A percentile compares a stretch with the other conserved stretches of the same genome.
phyloP scores from a whole-genome alignment of 1,140 invertebrate genomes.

The Armadillidium nasatum region DNA sequence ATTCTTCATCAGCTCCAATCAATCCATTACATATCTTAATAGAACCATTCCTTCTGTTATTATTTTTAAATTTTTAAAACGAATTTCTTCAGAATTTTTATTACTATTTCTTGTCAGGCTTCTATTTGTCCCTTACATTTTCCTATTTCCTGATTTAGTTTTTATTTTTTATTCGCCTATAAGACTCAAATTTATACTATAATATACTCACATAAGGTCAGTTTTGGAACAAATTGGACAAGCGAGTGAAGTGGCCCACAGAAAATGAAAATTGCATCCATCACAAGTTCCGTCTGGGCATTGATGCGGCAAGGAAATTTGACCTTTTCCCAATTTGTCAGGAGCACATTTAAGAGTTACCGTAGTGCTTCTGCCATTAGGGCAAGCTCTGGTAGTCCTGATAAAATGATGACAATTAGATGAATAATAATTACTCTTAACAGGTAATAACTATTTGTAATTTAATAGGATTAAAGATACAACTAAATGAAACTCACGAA shows the following conservation, averaged over 20 bases:
- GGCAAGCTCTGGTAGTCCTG: conserved; percentile 56
- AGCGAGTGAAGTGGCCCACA: conserved; percentile 54
- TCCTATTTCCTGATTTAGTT: not conserved
- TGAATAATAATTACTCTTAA: not conserved
- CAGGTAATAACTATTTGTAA: not conserved
- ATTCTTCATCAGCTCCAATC: no score
- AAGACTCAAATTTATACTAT: not conserved
- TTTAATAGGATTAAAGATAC: no score
- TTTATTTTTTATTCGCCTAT: not conserved
- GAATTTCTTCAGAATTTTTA: not conserved
- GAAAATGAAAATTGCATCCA: conserved; percentile 60
- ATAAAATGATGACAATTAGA: no score
- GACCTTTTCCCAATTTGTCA: conserved; percentile 49
- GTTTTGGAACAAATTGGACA: conserved; percentile 57
- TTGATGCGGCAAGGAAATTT: conserved; percentile 52
- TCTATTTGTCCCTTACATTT: not conserved
- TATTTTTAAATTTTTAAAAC: no score
- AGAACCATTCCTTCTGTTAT: no score
- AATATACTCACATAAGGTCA: conserved; percentile 49
- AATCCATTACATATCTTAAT: no score
- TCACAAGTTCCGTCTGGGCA: conserved; percentile 63
- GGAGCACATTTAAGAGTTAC: conserved; percentile 55
- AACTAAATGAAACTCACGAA: conserved; percentile 47
- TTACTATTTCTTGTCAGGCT: not conserved
- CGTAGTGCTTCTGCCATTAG: conserved; percentile 55